These are phyloP conservation scores for Apogon hyalosoma DNA, from an alignment of 2,797 vertebrate species.

Conservation along the genomic window DNA sequence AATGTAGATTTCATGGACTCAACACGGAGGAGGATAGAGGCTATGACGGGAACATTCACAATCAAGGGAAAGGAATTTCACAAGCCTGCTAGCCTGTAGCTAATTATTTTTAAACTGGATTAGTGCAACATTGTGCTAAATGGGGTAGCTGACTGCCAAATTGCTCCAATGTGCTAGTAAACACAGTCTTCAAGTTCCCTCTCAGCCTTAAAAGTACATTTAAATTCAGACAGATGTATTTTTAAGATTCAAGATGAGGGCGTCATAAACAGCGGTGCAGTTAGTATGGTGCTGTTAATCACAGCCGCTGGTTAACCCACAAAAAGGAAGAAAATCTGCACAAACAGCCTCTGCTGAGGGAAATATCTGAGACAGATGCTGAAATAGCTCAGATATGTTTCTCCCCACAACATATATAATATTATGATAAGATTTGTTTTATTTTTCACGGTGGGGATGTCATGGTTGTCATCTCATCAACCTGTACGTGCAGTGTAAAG, in stretches of 20 bases:
- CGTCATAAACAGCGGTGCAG: slow-evolving; percentile 47
- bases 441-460: slow-evolving; percentile 8
- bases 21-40: slow-evolving; percentile 31
- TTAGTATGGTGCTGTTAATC: slow-evolving; percentile 60
- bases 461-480: slow-evolving; percentile 22
- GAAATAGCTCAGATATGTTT: slow-evolving; percentile 20
- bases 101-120: slow-evolving; percentile 80
- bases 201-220: slow-evolving; percentile 54
- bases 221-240: slow-evolving; percentile 70
- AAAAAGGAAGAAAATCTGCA: slow-evolving; percentile 32
- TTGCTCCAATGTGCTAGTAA: slow-evolving; percentile 73
- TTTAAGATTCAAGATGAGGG: slow-evolving; percentile 56
- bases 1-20: slow-evolving; percentile 40
- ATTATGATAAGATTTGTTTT: slow-evolving; percentile 10
- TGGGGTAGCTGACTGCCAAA: slow-evolving; percentile 68
- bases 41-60: slow-evolving; percentile 68
- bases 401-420: slow-evolving; percentile 30
- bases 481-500: slow-evolving; percentile 12
- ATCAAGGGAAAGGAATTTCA: slow-evolving; percentile 73
- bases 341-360: slow-evolving; percentile 21
- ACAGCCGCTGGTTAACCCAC: slow-evolving; percentile 63
- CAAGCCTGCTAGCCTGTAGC: slow-evolving; percentile 74
- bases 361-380: slow-evolving; percentile 40
- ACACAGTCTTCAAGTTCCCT: slow-evolving; percentile 64
- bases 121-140: slow-evolving; percentile 69